phyloP scores from a whole-genome alignment of 2,888 invertebrate species.

The Lasiommata megera region DNA sequence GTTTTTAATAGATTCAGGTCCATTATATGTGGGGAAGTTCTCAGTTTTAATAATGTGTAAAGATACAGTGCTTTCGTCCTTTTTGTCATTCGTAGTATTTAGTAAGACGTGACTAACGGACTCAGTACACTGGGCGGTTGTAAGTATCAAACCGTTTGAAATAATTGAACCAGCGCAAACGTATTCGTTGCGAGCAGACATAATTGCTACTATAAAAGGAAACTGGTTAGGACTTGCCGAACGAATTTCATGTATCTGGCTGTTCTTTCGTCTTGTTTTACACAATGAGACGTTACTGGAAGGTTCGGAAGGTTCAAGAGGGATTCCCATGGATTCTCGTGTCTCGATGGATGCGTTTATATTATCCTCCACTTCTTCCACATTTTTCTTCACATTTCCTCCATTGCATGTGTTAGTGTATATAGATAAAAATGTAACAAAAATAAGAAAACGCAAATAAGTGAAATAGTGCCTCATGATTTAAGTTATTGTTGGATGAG shows the following conservation, averaged over 20 bases:
- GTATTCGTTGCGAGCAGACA: conserved; percentile 65
- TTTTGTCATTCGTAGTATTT: conserved; percentile 58
- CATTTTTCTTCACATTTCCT: conserved; percentile 64
- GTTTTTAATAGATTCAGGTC: conserved; percentile 50
- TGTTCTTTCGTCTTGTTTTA: conserved; percentile 52
- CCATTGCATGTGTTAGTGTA: conserved; percentile 43
- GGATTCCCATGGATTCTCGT: conserved; percentile 59
- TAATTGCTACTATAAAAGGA: conserved; percentile 65
- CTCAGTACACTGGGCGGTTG: conserved; percentile 57
- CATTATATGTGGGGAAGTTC: conserved; percentile 58
- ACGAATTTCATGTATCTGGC: conserved; percentile 61
- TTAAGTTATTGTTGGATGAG: conserved; percentile 31
- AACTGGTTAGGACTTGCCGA: conserved; percentile 53
- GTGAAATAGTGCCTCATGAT: conserved; percentile 44
- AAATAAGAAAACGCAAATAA: conserved; percentile 46
- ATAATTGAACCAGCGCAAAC: conserved; percentile 64
- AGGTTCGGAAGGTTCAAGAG: conserved; percentile 46
- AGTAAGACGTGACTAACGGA: conserved; percentile 56
- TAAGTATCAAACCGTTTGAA: conserved; percentile 62
- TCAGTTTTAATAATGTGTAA: conserved; percentile 59
- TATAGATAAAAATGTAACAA: conserved; percentile 44
- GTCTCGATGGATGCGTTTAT: conserved; percentile 49
- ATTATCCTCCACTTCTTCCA: conserved; percentile 61
- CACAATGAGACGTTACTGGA: conserved; percentile 48
- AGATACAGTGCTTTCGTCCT: conserved; percentile 45